Evolutionary conservation across 2,888 invertebrate species (phyloP), one percentile per base, ranked within the genome.

Genomic region (Vanessa cardui): DNA sequence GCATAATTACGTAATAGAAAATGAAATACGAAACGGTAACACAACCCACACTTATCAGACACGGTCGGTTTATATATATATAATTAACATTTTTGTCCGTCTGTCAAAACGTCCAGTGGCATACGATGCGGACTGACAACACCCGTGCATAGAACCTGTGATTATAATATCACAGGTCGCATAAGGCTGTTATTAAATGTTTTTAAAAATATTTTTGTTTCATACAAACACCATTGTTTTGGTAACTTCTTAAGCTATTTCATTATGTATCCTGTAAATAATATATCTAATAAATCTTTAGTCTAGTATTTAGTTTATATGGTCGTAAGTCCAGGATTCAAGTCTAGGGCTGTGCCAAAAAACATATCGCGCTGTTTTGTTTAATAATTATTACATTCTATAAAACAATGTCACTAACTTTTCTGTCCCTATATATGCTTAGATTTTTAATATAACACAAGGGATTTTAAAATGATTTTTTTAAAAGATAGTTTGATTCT

Each of bases 81-180:
- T 86, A 88, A 90, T 90, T 90, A 91, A 86, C 85, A 82, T 82
- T 83, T 82, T 80, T 74, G 82, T 88, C 80, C 82, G 87, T 87
- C 90, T 81, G 86, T 91, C 91, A 90, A 88, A 88, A 88, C 84
- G 89, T 90, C 81, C 84, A 80, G 89, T 89, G 89, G 90, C 89
- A 82, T 79, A 76, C 78, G 85, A 83, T 78, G 81, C 52, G 74
- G 75, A 81, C 84, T 83, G 87, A 87, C 86, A 83, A 80, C 83
- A 81, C 72, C 71, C 72, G 71, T 74, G 73, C 77, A 79, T 85
- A 83, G 82, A 88, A 78, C 83, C 86, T 84, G 76, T 90, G 78
- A 91, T 91, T 91, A 90, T 72, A 69, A 72, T 65, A 63, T 75
- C 71, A 72, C 74, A 73, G 75, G 54, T 69, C 76, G 68, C 72